phyloP scores from a whole-genome alignment of 2,113 vertebrate genomes.

The Hystrix brachyura region DNA sequence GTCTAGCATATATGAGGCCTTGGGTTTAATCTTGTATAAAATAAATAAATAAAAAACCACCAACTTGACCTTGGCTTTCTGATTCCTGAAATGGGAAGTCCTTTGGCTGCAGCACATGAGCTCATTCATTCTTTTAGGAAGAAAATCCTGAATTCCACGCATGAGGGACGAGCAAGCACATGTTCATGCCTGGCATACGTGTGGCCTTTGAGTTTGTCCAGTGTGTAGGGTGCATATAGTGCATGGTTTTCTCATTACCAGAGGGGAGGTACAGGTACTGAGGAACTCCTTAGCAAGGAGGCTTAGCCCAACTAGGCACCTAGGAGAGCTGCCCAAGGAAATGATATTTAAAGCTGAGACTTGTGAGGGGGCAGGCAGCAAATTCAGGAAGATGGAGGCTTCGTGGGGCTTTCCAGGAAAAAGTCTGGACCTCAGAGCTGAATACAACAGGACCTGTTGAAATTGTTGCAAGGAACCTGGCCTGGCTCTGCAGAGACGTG shows the following conservation, averaged over 20 bases:
- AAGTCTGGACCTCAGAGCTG: neutral
- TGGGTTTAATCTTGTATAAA: neutral
- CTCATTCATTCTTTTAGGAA: neutral
- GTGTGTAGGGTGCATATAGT: neutral
- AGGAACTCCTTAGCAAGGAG: neutral
- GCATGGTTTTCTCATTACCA: neutral
- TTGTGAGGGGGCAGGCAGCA: neutral
- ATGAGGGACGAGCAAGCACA: neutral
- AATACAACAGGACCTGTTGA: neutral
- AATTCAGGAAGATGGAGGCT: neutral
- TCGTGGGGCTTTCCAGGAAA: neutral
- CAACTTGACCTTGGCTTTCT: conserved; percentile 1
- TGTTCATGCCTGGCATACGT: neutral
- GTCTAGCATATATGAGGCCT: neutral
- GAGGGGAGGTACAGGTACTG: neutral
- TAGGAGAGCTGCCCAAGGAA: neutral
- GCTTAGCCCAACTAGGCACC: neutral
- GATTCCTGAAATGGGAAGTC: neutral
- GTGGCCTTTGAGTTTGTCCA: neutral
- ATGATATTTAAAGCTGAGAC: neutral
- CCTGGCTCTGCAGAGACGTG: neutral
- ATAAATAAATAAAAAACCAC: neutral
- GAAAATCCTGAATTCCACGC: neutral
- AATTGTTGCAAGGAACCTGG: neutral
- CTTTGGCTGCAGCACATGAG: neutral